Evolutionary conservation across 2,888 invertebrate species (phyloP), one percentile per base, ranked within the genome.

Genomic region (Sesia bembeciformis): DNA sequence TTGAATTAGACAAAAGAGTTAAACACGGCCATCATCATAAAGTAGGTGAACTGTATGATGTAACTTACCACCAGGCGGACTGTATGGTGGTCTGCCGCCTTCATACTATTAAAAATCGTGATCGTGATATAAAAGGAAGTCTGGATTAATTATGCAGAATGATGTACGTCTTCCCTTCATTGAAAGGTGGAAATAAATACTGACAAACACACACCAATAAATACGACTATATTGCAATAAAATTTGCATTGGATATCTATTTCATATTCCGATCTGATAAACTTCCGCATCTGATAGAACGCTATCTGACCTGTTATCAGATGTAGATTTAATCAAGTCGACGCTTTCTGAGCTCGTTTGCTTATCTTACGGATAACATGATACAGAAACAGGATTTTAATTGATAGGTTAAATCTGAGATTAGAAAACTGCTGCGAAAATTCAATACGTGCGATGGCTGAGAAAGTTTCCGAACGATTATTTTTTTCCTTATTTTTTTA

Each of bases 271-370:
- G 23, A 6, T 39, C 39, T 8, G n/a, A 52, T 52, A 61, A 58
- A 65, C 63, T 68, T 68, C 68, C 68, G 67, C 62, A 62, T 68
- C 63, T 62, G 70, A 71, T 71, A 67, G 40, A 23, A 23, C 52
- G 58, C 23, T 59, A 69, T 67, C 70, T 59, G 59, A 60, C 59
- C 62, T 61, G 58, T 52, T 57, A 62, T 61, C 62, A 52, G 49
- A 52, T 54, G 54, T 55, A 59, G 57, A 57, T 64, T 56, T 62
- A 62, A 70, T 68, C 66, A 62, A 62, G 54, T 62, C 61, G 57
- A 64, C 68, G 66, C 68, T 67, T 64, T 59, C 56, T 52, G 62
- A 61, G 62, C 56, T 59, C 57, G 58, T 58, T 68, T 62, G 62
- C 61, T 66, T 65, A 66, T 68, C 64, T 62, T 23, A 40, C 52